Conservation (phyloP, 2,888 invertebrate genomes). For the Lamellibrachia columna region DNA sequence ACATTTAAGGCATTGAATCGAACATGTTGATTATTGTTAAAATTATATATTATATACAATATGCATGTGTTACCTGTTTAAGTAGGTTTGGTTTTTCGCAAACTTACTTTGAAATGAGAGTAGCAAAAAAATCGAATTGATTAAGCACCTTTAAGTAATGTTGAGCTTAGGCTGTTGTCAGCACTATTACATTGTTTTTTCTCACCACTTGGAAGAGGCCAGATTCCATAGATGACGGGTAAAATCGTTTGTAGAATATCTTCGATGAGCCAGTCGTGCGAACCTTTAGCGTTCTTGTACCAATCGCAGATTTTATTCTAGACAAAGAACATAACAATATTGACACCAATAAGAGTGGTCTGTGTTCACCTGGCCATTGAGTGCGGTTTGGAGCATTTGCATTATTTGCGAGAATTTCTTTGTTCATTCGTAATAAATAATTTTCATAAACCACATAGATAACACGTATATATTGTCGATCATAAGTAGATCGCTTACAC, state of each 20-base stretch:
- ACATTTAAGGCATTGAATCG: too few species aligned
- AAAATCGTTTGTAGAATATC: constrained; percentile 26
- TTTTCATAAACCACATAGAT: background rate
- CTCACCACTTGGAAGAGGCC: constrained; percentile 33
- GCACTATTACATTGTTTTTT: background rate
- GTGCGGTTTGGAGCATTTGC: too few species aligned
- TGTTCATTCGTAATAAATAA: background rate
- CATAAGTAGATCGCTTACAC: too few species aligned
- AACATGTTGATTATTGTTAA: too few species aligned
- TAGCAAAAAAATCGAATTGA: too few species aligned
- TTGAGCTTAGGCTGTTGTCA: background rate
- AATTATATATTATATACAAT: too few species aligned
- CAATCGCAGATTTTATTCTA: constrained; percentile 28
- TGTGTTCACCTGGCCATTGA: background rate
- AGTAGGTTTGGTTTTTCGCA: too few species aligned
- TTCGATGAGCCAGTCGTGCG: background rate
- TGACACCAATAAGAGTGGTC: background rate
- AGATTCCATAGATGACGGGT: constrained; percentile 28
- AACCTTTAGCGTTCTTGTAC: constrained; percentile 18
- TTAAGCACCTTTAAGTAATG: too few species aligned
- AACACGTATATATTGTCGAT: too few species aligned
- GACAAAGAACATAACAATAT: background rate
- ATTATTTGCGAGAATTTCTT: too few species aligned
- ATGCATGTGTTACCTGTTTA: too few species aligned
- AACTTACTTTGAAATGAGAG: too few species aligned